Base-by-base conservation (phyloP, 2,888 invertebrate genomes). In the Drosophila mercatorum region DNA sequence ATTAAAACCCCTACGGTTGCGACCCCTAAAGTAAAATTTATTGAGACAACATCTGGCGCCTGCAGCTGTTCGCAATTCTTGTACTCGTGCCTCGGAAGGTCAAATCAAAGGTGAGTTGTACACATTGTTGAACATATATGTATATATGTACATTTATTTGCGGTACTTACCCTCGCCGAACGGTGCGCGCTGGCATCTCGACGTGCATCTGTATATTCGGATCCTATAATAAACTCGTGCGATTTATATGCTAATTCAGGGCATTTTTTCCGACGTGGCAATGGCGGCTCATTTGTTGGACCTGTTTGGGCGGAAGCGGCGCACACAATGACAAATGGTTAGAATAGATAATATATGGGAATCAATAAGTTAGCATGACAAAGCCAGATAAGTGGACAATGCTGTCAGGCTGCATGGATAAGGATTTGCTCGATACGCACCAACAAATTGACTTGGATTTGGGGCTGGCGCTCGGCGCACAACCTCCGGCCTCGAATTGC, bases 251-350 rank as follows among this genome's bases (percentile, higher is more conserved):
- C 97, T 91, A 97, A 94, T 87, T 97, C 97, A 55, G 97, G 97
- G 93, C 97, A 97, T 94, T 97, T 97, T 95, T 97, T 97, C 92
- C 97, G 95, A 82, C 97, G 95, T 79, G 97, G 97, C 94, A 97
- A 95, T 76, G 96, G 96, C 83, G 97, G 97, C 93, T 97, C 97
- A 94, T 96, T 95, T 67, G 94, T 94, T 80, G 94, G 86, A 80
- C 92, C 93, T 93, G 78, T 93, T 64, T 78, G 79, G 40, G 52
- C 1, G 41, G 28, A 55, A 26, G 2, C n/a, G 28, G 6, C 6
- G 7, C 14, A 28, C 38, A 28, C 22, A 34, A 44, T 61, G 28
- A 49, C 52, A 22, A 47, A 55, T 69, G 78, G 49, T 60, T 59
- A 56, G n/a, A 62, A 67, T 52, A 68, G 46, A 69, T 72, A 69